Conservation (phyloP, 64 coral and sea anemone species). For the Stichodactyla mertensii region DNA sequence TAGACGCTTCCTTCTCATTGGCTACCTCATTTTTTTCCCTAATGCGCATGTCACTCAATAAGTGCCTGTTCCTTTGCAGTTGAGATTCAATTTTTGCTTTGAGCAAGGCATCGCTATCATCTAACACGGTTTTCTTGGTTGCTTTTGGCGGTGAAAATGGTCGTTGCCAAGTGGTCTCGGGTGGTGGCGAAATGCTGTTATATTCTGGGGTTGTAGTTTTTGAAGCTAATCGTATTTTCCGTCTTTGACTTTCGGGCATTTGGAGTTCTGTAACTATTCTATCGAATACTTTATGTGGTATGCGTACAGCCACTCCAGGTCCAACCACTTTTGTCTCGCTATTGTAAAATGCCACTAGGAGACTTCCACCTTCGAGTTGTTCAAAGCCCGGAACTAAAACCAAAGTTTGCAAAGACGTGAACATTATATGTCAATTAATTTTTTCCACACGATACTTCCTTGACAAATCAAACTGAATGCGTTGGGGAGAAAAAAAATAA, state of each 20-base stretch:
- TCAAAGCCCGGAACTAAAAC: not conserved
- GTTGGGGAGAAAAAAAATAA: no score
- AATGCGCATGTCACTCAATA: conserved; percentile 12
- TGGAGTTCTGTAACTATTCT: conserved; percentile 83
- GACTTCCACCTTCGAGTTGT: conserved; percentile 34
- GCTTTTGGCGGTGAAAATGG: conserved; percentile 59
- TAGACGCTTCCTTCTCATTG: not conserved
- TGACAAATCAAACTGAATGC: no score
- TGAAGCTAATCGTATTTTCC: conserved; percentile 62
- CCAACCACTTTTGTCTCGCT: conserved; percentile 59
- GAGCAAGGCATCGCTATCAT: conserved; percentile 30
- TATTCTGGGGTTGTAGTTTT: conserved; percentile 44
- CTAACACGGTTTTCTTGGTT: not conserved
- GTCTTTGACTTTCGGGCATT: conserved; percentile 83
- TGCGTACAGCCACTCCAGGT: conserved; percentile 69
- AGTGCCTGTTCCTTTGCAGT: conserved; percentile 65
- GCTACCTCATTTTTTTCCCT: not conserved
- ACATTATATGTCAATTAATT: no score
- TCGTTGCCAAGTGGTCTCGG: conserved; percentile 60
- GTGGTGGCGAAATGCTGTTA: conserved; percentile 20
- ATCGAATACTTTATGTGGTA: conserved; percentile 72
- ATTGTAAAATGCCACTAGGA: conserved; percentile 92
- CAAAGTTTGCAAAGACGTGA: not conserved
- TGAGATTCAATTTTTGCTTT: conserved; percentile 64
- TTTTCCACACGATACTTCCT: no score